Percentiles rank a stretch among this genome's conserved stretches.
These are phyloP conservation scores for Stegastes partitus DNA, from an alignment of 2,113 vertebrate species.

Conservation along the genomic window DNA sequence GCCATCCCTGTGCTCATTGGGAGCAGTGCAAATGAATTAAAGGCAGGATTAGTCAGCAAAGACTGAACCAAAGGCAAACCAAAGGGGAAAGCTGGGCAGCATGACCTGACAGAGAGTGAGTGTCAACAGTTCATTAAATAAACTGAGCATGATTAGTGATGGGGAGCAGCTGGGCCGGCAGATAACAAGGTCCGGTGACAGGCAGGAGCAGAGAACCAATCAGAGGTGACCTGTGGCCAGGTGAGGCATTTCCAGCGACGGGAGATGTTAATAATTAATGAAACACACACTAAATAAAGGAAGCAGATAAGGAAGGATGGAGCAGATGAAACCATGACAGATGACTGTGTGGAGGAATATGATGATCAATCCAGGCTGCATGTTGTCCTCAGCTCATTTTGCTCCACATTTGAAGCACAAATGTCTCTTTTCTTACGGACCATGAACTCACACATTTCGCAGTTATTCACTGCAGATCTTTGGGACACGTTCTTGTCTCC, in stretches of 20 bases:
- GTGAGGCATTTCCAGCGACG: constrained; percentile 10
- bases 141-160: constrained; percentile 29
- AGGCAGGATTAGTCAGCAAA: constrained; percentile 12
- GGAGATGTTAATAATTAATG: not conserved
- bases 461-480: constrained; percentile 10
- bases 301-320: not conserved
- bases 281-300: not conserved
- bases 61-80: not conserved
- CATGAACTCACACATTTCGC: not conserved
- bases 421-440: not conserved
- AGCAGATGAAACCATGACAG: not conserved
- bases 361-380: not conserved
- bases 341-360: not conserved
- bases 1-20: constrained; percentile 17
- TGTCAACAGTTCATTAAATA: constrained; percentile 14
- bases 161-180: constrained; percentile 9
- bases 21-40: constrained; percentile 8
- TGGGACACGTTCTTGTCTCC: not conserved
- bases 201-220: constrained; percentile 15
- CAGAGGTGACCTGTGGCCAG: constrained; percentile 12
- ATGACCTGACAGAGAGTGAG: constrained; percentile 11
- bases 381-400: not conserved
- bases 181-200: constrained; percentile 28
- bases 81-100: not conserved
- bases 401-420: not conserved